phyloP scores from a whole-genome alignment of 1,140 invertebrate species.

The Drosophila chauvacae region DNA sequence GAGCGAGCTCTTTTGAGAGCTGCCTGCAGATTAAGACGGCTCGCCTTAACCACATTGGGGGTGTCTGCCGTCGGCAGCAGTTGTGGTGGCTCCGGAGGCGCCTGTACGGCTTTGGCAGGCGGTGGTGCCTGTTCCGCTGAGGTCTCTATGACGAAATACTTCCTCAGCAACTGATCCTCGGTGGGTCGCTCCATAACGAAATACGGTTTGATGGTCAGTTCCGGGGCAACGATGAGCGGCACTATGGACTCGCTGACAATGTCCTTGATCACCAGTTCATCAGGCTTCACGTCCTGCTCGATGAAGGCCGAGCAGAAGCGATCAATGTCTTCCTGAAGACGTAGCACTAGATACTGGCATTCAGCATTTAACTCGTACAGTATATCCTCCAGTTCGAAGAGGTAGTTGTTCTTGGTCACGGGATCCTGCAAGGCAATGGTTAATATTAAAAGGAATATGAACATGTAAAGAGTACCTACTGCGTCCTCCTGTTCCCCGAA shows the following conservation, averaged over 20 bases:
- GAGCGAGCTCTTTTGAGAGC: conserved; percentile 50
- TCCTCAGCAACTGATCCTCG: conserved; percentile 43
- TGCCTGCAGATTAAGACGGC: conserved; percentile 61
- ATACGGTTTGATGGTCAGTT: conserved; percentile 26
- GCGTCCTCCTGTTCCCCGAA: conserved; percentile 44
- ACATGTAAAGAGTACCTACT: conserved; percentile 33
- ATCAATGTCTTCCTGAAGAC: conserved; percentile 66
- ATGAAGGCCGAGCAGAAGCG: conserved; percentile 65
- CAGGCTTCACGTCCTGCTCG: conserved; percentile 51
- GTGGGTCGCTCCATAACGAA: conserved; percentile 46
- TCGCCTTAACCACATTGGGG: conserved; percentile 30
- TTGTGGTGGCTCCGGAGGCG: conserved; percentile 13
- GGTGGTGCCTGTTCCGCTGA: not conserved
- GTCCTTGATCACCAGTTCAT: conserved; percentile 41
- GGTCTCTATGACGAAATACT: conserved; percentile 45
- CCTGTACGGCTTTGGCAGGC: not conserved
- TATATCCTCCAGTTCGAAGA: conserved; percentile 66
- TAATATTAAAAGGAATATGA: not conserved
- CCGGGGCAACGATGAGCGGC: conserved; percentile 32
- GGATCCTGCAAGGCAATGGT: conserved; percentile 40
- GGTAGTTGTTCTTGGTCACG: conserved; percentile 45
- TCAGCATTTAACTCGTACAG: conserved; percentile 75
- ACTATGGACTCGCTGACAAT: conserved; percentile 56
- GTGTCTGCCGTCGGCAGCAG: not conserved
- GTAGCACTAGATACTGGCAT: conserved; percentile 64